These are phyloP conservation scores for Laticauda laticaudata DNA, from an alignment of 2,113 vertebrate species.

Conservation along the genomic window DNA sequence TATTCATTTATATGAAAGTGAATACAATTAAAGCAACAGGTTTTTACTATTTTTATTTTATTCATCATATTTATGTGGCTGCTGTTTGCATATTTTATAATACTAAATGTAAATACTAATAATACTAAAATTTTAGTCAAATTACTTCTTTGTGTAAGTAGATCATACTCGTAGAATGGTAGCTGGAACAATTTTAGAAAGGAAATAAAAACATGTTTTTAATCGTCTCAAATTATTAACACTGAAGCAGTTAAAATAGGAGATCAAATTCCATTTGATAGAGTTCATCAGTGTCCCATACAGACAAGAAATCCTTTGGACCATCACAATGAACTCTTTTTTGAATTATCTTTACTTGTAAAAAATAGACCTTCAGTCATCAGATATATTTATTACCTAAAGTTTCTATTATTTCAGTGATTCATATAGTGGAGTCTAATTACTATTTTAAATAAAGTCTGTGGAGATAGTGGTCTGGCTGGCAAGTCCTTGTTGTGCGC, in stretches of 20 bases:
- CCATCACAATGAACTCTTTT: not conserved
- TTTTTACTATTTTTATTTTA: slow-evolving; percentile 23
- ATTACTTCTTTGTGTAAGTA: not conserved
- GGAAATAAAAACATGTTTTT: not conserved
- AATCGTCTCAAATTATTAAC: not conserved
- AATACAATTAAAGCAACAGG: slow-evolving; percentile 19
- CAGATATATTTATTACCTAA: not conserved
- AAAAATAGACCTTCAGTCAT: slow-evolving; percentile 14
- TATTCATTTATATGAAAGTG: not conserved
- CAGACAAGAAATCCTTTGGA: not conserved
- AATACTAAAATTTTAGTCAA: not conserved
- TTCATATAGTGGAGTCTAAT: not conserved
- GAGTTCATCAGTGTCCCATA: not conserved
- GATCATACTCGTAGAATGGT: not conserved
- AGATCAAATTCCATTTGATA: not conserved
- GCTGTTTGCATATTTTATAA: not conserved
- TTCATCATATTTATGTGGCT: not conserved
- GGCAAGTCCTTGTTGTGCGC: not conserved
- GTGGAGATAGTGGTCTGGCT: not conserved
- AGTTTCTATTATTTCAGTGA: slow-evolving; percentile 1
- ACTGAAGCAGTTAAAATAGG: not conserved
- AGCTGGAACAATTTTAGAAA: not conserved
- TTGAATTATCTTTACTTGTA: not conserved
- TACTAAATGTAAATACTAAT: not conserved
- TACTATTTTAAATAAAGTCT: not conserved